A percentile compares a stretch with the other conserved stretches of the same genome.
These are phyloP conservation scores for Euphydryas editha DNA, from an alignment of 2,888 invertebrate species.

Conservation along the genomic window DNA sequence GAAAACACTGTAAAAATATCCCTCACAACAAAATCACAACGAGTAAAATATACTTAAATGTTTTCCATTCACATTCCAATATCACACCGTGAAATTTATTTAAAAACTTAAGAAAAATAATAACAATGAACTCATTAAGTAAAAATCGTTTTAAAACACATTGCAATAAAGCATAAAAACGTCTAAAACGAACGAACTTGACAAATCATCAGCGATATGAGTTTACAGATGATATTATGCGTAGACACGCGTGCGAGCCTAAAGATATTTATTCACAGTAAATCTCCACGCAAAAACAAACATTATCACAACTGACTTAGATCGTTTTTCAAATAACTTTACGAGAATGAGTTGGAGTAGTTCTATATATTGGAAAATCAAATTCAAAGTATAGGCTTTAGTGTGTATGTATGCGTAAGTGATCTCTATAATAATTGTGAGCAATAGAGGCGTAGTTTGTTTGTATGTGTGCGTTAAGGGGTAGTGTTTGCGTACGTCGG, in stretches of 20 bases:
- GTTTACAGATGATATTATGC: slow-evolving; percentile 79
- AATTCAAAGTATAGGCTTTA: slow-evolving; percentile 40
- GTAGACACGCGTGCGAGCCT: slow-evolving; percentile 68
- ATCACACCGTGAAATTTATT: slow-evolving; percentile 65
- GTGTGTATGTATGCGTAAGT: slow-evolving; percentile 40
- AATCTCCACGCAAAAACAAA: slow-evolving; percentile 46
- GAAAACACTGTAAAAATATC: neutral
- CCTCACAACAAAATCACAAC: neutral
- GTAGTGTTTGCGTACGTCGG: slow-evolving; percentile 59
- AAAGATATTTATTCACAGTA: slow-evolving; percentile 45
- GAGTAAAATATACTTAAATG: slow-evolving; percentile 16
- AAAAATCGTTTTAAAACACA: slow-evolving; percentile 35
- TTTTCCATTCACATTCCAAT: slow-evolving; percentile 46
- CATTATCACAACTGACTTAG: slow-evolving; percentile 45
- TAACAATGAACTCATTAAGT: slow-evolving; percentile 29
- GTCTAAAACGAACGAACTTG: slow-evolving; percentile 56
- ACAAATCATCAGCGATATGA: slow-evolving; percentile 75
- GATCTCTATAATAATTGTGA: slow-evolving; percentile 45
- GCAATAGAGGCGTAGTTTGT: slow-evolving; percentile 57
- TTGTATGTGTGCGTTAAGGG: slow-evolving; percentile 61
- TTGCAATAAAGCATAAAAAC: slow-evolving; percentile 46
- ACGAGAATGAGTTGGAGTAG: slow-evolving; percentile 27
- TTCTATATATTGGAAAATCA: slow-evolving; percentile 45
- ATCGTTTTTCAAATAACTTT: slow-evolving; percentile 41
- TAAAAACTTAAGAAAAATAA: slow-evolving; percentile 63